Conservation (phyloP, 2,797 vertebrate species). For the Parauchenoglanis ngamensis region DNA sequence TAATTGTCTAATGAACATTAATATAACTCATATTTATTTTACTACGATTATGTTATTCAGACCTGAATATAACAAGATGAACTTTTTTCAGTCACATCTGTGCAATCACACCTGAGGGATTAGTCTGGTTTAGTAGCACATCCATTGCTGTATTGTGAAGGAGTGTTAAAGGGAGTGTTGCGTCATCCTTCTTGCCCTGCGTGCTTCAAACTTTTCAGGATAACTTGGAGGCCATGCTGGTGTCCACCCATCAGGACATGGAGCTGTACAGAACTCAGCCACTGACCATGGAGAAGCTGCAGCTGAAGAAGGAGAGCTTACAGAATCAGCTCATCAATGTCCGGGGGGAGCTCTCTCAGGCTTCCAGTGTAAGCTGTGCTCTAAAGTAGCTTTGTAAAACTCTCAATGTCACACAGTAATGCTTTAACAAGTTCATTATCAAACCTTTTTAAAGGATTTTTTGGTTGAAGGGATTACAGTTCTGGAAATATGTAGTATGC, state of each 20-base stretch:
- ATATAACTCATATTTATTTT: not conserved
- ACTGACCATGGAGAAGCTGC: conserved; percentile 82
- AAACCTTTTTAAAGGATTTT: not conserved
- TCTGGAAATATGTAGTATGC: too few relatives aligned
- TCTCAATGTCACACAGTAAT: not conserved
- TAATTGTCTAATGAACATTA: not conserved
- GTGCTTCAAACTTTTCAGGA: conserved; percentile 74
- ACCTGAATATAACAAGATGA: not conserved
- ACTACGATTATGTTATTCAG: not conserved
- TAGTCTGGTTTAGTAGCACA: not conserved
- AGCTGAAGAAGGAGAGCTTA: conserved; percentile 89
- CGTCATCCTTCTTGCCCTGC: not conserved
- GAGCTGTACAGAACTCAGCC: conserved; percentile 89
- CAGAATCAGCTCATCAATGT: conserved; percentile 96
- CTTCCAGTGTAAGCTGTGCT: conserved; percentile 81
- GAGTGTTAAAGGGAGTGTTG: not conserved
- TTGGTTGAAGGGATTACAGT: not conserved
- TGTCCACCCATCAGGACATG: conserved; percentile 93
- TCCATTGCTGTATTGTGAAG: not conserved
- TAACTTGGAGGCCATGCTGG: conserved; percentile 88
- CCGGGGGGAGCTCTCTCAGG: conserved; percentile 92
- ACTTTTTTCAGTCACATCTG: not conserved
- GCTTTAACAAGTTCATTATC: not conserved
- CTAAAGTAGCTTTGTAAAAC: not conserved
- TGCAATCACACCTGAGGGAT: not conserved